Base-by-base conservation (phyloP, 2,797 vertebrate species). In the Danio tinwini region DNA sequence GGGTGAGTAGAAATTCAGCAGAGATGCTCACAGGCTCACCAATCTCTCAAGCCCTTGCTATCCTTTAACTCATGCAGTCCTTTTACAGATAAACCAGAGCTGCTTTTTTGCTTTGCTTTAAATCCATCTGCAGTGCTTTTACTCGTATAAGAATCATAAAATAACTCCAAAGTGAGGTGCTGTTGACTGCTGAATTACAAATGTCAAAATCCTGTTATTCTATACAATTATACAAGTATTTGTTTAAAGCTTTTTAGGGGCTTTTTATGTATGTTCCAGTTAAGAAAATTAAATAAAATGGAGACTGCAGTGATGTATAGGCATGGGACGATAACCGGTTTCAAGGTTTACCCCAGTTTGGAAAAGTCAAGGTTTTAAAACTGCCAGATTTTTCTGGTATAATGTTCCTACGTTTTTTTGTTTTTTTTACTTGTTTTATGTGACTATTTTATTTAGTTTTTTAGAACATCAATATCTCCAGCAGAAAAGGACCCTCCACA, bases 1-100 rank as follows among this genome's bases (percentile, higher is more conserved):
- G 50, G 63, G 44, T 16, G 39, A 42, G 65, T 62, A 55, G 76
- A 84, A 81, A 76, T 70, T 76, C 81, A 65, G 76, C 76, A 64
- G 59, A 85, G 62, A 55, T 81, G 19, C 49, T 50, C 50, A 55
- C 29, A 42, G 55, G 37, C 58, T 73, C 67, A 74, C 62, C 45
- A n/a, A 73, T 55, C 71, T 73, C 67, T 39, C 75, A 74, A 65
- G 63, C 56, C 14, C 59, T 29, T 55, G 58, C 67, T 79, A 45
- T 52, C 29, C n/a, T 65, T 68, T 59, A 29, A 69, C 68, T 73
- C 42, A 4, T 39, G 14, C 67, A 12, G 55, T 17, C 9, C 52
- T 17, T 49, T 58, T n/a, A 10, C 13, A 67, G 61, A 50, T 63
- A 80, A 63, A 71, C 50, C 49, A 19, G 5, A 56, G 61, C 53